Conservation (phyloP, 2,888 invertebrate genomes). For the Rhagonycha lutea region DNA sequence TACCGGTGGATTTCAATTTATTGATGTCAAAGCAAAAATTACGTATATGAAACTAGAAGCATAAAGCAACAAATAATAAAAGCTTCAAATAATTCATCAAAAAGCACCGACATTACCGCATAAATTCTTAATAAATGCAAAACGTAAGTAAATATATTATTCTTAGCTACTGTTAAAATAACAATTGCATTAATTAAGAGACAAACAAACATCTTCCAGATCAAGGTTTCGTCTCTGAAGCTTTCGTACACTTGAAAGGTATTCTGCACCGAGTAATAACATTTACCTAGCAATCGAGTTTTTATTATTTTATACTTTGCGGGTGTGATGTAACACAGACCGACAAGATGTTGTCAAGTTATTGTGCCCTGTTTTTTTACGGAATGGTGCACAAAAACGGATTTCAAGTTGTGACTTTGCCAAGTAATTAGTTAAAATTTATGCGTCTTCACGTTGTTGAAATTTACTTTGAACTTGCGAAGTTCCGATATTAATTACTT, state of each 20-base stretch:
- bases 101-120: neutral
- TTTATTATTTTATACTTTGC: neutral
- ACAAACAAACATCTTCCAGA: neutral
- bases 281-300: neutral
- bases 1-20: neutral
- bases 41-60: neutral
- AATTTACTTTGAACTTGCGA: neutral
- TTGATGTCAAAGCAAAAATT: neutral
- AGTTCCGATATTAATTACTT: neutral
- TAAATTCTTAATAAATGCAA: neutral
- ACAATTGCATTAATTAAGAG: neutral
- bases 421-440: neutral
- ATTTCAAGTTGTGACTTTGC: neutral
- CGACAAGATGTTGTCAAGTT: neutral
- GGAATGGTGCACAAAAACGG: neutral
- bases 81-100: neutral
- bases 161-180: neutral
- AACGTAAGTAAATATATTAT: neutral
- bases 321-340: neutral
- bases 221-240: neutral
- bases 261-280: neutral
- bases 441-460: neutral
- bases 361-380: neutral
- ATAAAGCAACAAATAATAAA: neutral
- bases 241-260: neutral